A percentile compares a stretch with the other conserved stretches of the same genome.
phyloP scores from a whole-genome alignment of 2,888 invertebrate species.

The Chymomyza amoena region DNA sequence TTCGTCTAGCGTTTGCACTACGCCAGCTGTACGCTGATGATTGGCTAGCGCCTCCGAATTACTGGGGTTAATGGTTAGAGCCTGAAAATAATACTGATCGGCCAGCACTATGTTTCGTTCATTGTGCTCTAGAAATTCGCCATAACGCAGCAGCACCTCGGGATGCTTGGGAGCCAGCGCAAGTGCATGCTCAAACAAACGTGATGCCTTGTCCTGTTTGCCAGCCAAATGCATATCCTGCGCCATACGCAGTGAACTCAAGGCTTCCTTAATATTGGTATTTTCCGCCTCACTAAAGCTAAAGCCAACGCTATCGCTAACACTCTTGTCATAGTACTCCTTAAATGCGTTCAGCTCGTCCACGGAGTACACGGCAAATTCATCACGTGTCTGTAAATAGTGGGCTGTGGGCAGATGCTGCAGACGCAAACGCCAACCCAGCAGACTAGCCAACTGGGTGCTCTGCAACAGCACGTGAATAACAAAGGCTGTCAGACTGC shows the following conservation, averaged over 20 bases:
- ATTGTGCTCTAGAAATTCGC: conserved; percentile 93
- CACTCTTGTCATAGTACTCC: conserved; percentile 65
- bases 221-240: conserved; percentile 90
- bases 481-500: conserved; percentile 62
- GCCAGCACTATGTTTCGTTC: conserved; percentile 92
- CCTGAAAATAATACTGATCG: conserved; percentile 93
- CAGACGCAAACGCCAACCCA: conserved; percentile 50
- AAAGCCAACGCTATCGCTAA: conserved; percentile 50
- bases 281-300: conserved; percentile 53
- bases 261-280: conserved; percentile 83
- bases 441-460: conserved; percentile 19
- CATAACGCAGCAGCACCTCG: conserved; percentile 94
- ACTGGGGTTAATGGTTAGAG: conserved; percentile 89
- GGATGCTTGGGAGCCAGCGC: conserved; percentile 95
- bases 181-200: conserved; percentile 93
- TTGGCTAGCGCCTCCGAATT: conserved; percentile 90
- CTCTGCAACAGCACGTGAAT: conserved; percentile 55
- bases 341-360: conserved; percentile 60
- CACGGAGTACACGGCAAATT: conserved; percentile 72
- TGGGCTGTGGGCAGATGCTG: conserved; percentile 73
- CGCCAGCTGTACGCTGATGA: conserved; percentile 89
- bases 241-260: conserved; percentile 91
- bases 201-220: conserved; percentile 91
- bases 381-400: conserved; percentile 76
- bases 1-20: conserved; percentile 94